phyloP scores from a whole-genome alignment of 1,140 invertebrate genomes.

The Lepidurus apus region DNA sequence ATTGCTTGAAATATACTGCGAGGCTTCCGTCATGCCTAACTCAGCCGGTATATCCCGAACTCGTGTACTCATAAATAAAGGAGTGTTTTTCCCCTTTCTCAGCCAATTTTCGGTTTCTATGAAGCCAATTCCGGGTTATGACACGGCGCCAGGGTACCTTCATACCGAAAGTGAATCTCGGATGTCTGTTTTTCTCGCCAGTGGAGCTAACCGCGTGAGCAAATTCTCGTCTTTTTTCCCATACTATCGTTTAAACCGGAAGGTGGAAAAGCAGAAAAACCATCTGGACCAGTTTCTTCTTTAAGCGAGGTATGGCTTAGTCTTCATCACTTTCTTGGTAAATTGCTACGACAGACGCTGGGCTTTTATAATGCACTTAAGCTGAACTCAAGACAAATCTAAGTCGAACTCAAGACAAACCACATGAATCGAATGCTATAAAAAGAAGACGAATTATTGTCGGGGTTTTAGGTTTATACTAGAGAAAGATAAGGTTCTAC shows the following conservation, averaged over 20 bases:
- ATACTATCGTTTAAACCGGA: not conserved
- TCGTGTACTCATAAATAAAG: not conserved
- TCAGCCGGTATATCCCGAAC: not conserved
- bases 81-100: not conserved
- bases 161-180: not conserved
- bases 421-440: too few relatives aligned
- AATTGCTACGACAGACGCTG: too few relatives aligned
- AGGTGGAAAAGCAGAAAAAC: not conserved
- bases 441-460: too few relatives aligned
- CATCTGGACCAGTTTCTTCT: not conserved
- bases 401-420: too few relatives aligned
- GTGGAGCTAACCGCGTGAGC: not conserved
- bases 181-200: not conserved
- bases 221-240: not conserved
- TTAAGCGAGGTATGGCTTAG: not conserved
- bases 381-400: too few relatives aligned
- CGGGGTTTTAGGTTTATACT: too few relatives aligned
- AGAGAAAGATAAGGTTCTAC: too few relatives aligned
- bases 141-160: not conserved
- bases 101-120: not conserved
- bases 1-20: not conserved
- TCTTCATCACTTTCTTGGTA: not conserved
- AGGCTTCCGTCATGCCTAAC: not conserved
- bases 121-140: not conserved
- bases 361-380: too few relatives aligned